Evolutionary conservation across 1,140 invertebrate genomes (phyloP).

Genomic region (Drosophila azteca): DNA sequence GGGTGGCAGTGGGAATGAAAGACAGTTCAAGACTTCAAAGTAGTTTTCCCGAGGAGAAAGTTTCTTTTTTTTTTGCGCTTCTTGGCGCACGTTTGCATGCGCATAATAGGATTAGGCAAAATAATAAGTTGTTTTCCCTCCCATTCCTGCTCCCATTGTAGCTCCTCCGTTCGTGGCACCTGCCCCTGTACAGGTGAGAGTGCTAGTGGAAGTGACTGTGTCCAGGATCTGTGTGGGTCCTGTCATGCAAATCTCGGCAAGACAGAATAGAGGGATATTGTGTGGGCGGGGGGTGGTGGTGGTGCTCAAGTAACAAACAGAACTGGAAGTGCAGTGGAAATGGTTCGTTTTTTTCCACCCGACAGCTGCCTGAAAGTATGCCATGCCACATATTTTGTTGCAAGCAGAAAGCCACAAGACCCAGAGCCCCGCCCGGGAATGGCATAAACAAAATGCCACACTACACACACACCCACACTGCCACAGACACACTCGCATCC

Average conservation of each 20-base stretch:
- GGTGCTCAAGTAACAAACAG: slow-evolving; percentile 10
- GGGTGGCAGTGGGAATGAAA: slow-evolving; percentile 21
- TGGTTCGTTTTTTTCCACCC: slow-evolving; percentile 33
- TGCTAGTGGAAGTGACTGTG: slow-evolving; percentile 32
- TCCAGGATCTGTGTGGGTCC: no score
- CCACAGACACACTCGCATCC: slow-evolving; percentile 15
- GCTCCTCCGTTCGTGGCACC: slow-evolving; percentile 5
- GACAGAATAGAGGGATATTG: slow-evolving; percentile 24
- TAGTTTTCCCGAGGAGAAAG: slow-evolving; percentile 66
- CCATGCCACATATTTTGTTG: slow-evolving; percentile 73
- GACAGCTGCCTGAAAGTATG: slow-evolving; percentile 72
- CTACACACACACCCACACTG: slow-evolving; percentile 1
- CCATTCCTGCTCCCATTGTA: slow-evolving; percentile 21
- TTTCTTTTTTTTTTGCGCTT: slow-evolving; percentile 38
- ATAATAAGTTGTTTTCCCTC: slow-evolving; percentile 73
- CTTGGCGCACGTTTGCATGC: slow-evolving; percentile 78
- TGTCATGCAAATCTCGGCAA: slow-evolving; percentile 73
- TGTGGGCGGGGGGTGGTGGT: no score
- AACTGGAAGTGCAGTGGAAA: not conserved
- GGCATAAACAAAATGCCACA: slow-evolving; percentile 30
- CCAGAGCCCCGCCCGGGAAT: no score
- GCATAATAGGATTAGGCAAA: slow-evolving; percentile 81
- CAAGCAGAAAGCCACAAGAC: slow-evolving; percentile 44
- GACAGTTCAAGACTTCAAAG: slow-evolving; percentile 71
- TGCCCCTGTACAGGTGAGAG: slow-evolving; percentile 20